A percentile compares a stretch with the other conserved stretches of the same genome.
These are phyloP conservation scores for Andrena chrysosceles DNA, from an alignment of 2,888 invertebrate species.

Conservation along the genomic window DNA sequence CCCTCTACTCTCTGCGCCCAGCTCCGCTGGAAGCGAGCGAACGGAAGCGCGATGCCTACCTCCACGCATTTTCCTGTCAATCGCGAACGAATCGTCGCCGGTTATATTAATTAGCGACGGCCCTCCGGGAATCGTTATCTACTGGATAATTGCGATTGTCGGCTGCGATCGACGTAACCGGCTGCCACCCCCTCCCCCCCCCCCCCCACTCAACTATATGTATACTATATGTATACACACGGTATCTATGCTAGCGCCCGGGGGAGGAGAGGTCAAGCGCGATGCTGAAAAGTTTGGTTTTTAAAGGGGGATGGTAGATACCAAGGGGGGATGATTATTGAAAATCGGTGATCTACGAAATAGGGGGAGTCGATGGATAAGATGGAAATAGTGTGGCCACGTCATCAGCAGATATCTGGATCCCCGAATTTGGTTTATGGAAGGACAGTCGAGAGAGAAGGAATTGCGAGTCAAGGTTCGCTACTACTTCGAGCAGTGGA, in stretches of 20 bases:
- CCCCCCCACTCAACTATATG: conserved; percentile 6
- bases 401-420: no score
- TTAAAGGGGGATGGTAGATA: not conserved
- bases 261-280: conserved; percentile 9
- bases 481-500: not conserved
- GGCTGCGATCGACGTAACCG: conserved; percentile 75
- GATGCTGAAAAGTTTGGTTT: not conserved
- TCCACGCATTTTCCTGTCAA: conserved; percentile 81
- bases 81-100: conserved; percentile 82
- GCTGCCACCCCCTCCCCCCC: not conserved
- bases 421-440: no score
- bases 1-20: conserved; percentile 60
- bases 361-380: no score
- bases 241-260: conserved; percentile 14
- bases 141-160: conserved; percentile 83
- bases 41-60: conserved; percentile 51
- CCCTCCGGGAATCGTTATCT: conserved; percentile 81
- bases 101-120: conserved; percentile 84
- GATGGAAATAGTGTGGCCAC: no score
- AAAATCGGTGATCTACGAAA: no score
- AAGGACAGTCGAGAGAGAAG: no score
- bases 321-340: no score
- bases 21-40: conserved; percentile 38
- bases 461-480: not conserved
- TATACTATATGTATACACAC: conserved; percentile 11